Evolutionary conservation across 2,113 vertebrate species (phyloP).

Genomic region (Sminthopsis crassicaudata): DNA sequence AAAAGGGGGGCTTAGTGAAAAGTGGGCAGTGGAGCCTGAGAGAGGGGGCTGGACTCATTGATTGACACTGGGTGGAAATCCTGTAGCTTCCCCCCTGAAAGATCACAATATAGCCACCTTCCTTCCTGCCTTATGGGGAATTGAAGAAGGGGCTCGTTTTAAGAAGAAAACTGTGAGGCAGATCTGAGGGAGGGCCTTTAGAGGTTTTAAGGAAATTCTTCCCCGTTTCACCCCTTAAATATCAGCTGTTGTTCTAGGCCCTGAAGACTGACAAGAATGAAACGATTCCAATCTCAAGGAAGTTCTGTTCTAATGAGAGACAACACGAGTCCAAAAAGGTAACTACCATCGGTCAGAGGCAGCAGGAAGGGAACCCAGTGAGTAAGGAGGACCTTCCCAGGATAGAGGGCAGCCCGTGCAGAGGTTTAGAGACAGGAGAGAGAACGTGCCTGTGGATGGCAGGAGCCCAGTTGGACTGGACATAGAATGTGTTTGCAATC

Average conservation of each 20-base stretch:
- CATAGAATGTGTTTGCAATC: not conserved
- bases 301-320: not conserved
- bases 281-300: not conserved
- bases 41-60: not conserved
- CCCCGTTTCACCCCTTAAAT: not conserved
- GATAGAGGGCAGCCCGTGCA: not conserved
- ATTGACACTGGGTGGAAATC: not conserved
- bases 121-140: not conserved
- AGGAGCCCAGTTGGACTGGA: too few relatives aligned
- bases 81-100: not conserved
- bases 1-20: not conserved
- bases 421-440: not conserved
- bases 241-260: not conserved
- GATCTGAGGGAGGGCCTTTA: not conserved
- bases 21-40: not conserved
- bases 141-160: not conserved
- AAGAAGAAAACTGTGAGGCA: not conserved
- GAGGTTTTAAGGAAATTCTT: not conserved
- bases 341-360: too few relatives aligned
- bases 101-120: not conserved
- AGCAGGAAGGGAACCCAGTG: not conserved
- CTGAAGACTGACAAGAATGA: not conserved
- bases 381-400: not conserved
- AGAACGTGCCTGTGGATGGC: not conserved
- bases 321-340: too few relatives aligned